Evolutionary conservation across 2,797 vertebrate genomes (phyloP).

Genomic region (Sebastes hubbsi): DNA sequence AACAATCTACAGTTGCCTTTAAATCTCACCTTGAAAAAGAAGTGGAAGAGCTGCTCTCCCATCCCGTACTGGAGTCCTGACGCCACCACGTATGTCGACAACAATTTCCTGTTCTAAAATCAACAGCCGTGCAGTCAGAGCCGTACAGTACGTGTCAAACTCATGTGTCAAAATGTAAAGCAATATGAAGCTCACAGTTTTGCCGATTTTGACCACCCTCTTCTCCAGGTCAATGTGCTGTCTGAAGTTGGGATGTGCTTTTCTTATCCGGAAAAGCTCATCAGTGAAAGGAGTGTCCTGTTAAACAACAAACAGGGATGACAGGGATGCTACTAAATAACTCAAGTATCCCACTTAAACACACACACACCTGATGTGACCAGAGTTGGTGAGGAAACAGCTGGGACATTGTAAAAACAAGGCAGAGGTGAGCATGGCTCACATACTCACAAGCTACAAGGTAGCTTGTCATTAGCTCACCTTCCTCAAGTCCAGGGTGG

Average conservation of each 20-base stretch:
- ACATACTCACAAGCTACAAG: no score
- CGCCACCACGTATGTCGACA: slow-evolving; percentile 89
- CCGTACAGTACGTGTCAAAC: not conserved
- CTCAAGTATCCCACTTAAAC: not conserved
- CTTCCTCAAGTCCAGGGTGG: no score
- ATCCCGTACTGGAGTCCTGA: slow-evolving; percentile 92
- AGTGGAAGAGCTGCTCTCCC: slow-evolving; percentile 90
- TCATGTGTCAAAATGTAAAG: not conserved
- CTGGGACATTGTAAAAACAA: not conserved
- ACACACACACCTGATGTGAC: not conserved
- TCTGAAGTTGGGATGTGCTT: slow-evolving; percentile 87
- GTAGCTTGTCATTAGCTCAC: no score
- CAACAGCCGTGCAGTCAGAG: not conserved
- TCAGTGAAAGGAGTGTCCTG: slow-evolving; percentile 90
- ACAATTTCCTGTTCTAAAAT: slow-evolving; percentile 70
- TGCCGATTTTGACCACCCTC: slow-evolving; percentile 88
- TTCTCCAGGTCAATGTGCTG: slow-evolving; percentile 89
- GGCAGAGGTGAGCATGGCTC: no score
- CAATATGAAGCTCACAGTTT: slow-evolving; percentile 81
- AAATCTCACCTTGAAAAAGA: slow-evolving; percentile 90
- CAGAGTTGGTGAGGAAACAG: not conserved
- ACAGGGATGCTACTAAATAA: not conserved
- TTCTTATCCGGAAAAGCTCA: slow-evolving; percentile 88
- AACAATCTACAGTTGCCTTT: not conserved
- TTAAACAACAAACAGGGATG: not conserved